Percentiles rank a stretch among this genome's conserved stretches.
These are phyloP conservation scores for Neoseiulus cucumeris DNA, from an alignment of 1,140 invertebrate species.

Conservation along the genomic window DNA sequence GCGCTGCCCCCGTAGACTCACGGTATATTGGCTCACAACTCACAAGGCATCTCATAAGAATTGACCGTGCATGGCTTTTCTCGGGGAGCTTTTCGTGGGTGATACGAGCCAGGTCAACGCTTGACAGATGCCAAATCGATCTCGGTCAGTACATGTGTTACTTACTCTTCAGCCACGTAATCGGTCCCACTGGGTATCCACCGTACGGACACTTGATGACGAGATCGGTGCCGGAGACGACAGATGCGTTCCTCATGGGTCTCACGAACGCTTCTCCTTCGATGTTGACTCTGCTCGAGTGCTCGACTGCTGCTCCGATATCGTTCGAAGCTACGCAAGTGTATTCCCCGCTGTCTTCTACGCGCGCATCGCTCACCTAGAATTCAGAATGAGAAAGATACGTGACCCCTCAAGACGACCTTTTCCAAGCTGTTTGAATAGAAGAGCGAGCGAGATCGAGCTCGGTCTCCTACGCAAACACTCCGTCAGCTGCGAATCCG, in stretches of 20 bases:
- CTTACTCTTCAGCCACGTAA: slow-evolving; percentile 67
- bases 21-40: too few relatives aligned
- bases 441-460: too few relatives aligned
- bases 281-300: slow-evolving; percentile 67
- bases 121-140: too few relatives aligned
- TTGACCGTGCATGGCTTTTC: too few relatives aligned
- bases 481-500: too few relatives aligned
- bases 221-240: slow-evolving; percentile 60
- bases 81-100: too few relatives aligned
- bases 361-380: slow-evolving; percentile 42
- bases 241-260: slow-evolving; percentile 71
- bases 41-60: too few relatives aligned
- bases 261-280: slow-evolving; percentile 54
- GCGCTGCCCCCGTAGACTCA: too few relatives aligned
- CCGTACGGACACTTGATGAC: slow-evolving; percentile 79
- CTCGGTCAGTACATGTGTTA: not conserved
- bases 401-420: too few relatives aligned
- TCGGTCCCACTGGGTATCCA: slow-evolving; percentile 68
- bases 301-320: slow-evolving; percentile 23
- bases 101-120: too few relatives aligned
- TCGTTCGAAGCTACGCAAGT: slow-evolving; percentile 23
- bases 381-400: slow-evolving; percentile 46
- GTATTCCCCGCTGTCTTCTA: slow-evolving; percentile 29
- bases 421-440: too few relatives aligned
- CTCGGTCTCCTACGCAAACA: too few relatives aligned